Conservation (phyloP, 1,140 invertebrate species). For the Mercenaria mercenaria region DNA sequence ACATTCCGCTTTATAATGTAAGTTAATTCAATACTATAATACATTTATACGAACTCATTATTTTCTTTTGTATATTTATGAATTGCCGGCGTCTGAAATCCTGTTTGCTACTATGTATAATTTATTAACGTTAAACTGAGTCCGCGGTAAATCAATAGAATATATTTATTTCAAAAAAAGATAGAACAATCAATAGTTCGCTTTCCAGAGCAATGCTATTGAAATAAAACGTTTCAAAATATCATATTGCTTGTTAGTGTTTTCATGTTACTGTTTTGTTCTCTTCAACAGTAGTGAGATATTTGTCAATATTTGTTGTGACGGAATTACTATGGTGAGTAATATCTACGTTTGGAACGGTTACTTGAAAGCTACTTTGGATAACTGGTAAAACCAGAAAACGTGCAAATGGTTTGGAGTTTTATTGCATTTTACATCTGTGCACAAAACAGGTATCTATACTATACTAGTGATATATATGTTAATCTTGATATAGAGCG, state of each 20-base stretch:
- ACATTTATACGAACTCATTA: background rate
- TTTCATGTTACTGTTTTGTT: no score
- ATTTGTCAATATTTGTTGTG: no score
- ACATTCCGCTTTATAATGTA: background rate
- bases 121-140: background rate
- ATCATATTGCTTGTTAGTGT: background rate
- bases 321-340: no score
- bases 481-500: no score
- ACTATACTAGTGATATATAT: no score
- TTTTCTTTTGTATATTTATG: background rate
- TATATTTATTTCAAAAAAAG: constrained; percentile 2
- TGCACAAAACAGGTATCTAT: no score
- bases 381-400: no score
- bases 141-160: background rate
- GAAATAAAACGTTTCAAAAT: background rate
- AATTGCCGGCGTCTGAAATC: background rate
- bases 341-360: no score
- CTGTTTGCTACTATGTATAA: background rate
- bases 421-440: no score
- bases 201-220: background rate
- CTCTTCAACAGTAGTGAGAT: no score
- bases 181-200: background rate
- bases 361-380: no score
- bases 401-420: no score
- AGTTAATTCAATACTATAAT: background rate